These are phyloP conservation scores for Ormyrus thymus DNA, from an alignment of 2,888 invertebrate genomes.

Conservation along the genomic window DNA sequence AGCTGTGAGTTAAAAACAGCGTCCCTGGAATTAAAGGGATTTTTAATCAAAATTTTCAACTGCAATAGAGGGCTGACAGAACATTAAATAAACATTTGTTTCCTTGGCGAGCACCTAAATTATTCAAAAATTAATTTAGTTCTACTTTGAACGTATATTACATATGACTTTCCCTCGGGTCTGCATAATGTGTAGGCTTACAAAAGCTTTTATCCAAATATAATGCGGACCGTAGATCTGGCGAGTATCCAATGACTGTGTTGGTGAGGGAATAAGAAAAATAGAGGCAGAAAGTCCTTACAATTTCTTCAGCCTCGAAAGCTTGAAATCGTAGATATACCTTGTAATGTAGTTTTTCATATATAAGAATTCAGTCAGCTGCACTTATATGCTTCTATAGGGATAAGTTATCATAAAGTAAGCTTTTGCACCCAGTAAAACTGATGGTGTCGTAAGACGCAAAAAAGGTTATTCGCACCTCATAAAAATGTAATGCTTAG, in stretches of 20 bases:
- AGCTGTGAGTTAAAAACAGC: too few relatives aligned
- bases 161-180: conserved; percentile 11
- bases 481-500: conserved; percentile 28
- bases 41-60: too few relatives aligned
- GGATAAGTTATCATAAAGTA: background rate
- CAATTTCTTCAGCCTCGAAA: background rate
- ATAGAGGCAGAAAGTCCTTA: conserved; percentile 1
- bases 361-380: background rate
- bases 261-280: conserved; percentile 16
- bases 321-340: background rate
- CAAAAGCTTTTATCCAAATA: conserved; percentile 22
- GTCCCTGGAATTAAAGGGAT: too few relatives aligned
- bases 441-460: conserved; percentile 9
- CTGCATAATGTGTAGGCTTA: conserved; percentile 26
- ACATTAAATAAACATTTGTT: too few relatives aligned
- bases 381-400: background rate
- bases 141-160: background rate
- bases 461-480: conserved; percentile 24
- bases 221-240: conserved; percentile 19
- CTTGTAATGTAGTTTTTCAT: conserved; percentile 6
- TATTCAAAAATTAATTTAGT: too few relatives aligned
- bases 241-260: conserved; percentile 22
- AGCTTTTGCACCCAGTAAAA: conserved; percentile 25
- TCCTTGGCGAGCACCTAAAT: too few relatives aligned
- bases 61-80: too few relatives aligned